Base-by-base conservation (phyloP, 2,797 vertebrate genomes). In the Crocidura indochinensis region DNA sequence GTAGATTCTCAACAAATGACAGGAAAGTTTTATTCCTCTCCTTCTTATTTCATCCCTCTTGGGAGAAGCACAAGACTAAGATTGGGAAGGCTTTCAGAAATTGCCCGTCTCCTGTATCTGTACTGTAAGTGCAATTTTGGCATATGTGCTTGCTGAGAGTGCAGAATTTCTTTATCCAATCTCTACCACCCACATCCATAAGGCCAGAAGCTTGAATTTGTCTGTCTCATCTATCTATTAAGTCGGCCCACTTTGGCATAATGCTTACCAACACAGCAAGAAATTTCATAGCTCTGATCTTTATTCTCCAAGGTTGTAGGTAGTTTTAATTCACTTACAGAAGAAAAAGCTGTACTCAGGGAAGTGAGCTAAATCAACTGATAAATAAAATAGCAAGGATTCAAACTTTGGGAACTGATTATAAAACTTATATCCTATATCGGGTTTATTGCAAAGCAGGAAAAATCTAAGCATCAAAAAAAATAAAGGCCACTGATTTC, bases 91-190 rank as follows among this genome's bases (percentile, higher is more conserved):
- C 78, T 93, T 94, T 95, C 91, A 91, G 87, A 68, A 62, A 76
- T 44, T 49, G 49, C 47, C 78, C 84, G 76, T 88, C 83, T 95
- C 88, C 67, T 3, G 0, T 27, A 69, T 85, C 91, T 93, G 77
- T 71, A 83, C 56, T 1, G 0, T 90, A 91, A 95, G 93, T 94
- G 84, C 87, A 64, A 7, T 78, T 86, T 77, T 95, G 95, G 95
- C 94, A 84, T 49, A 31, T 1, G 15, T 20, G n/a, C 71, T 78
- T 94, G 95, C 95, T 92, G 94, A 95, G 0, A 29, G 79, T 47
- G 84, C 91, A 44, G 77, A 71, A 81, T 88, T 76, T 90, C 69
- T 77, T 88, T 73, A 74, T 69, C 67, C 81, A 79, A 0, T 15
- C 72, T 88, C 62, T 0, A 53, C 83, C 71, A 60, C 72, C n/a